These are phyloP conservation scores for Hepsetus odoe DNA, from an alignment of 2,113 vertebrate genomes.

Conservation along the genomic window DNA sequence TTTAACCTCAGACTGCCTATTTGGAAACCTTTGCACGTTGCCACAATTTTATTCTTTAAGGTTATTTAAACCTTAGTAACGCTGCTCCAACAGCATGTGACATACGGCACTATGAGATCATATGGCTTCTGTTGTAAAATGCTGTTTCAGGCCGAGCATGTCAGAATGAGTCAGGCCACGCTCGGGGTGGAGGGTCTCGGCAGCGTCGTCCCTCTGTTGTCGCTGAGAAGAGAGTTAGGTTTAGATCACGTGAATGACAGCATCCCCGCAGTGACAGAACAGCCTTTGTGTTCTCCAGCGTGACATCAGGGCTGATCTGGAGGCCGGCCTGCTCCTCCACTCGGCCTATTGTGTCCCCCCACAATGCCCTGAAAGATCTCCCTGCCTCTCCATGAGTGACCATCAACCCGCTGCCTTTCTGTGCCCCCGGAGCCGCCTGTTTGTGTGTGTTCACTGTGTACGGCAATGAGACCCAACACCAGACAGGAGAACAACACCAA, in stretches of 20 bases:
- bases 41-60: too few species aligned
- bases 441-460: slow-evolving; percentile 26
- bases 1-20: too few species aligned
- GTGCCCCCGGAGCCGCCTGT: slow-evolving; percentile 1
- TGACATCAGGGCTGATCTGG: slow-evolving; percentile 45
- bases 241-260: slow-evolving; percentile 55
- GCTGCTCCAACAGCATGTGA: not conserved
- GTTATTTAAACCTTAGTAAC: too few species aligned
- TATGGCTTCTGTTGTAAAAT: not conserved
- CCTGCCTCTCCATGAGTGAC: slow-evolving; percentile 25
- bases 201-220: slow-evolving; percentile 25
- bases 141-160: slow-evolving; percentile 6
- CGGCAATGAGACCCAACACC: slow-evolving; percentile 24
- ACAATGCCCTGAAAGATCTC: slow-evolving; percentile 61
- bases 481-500: slow-evolving; percentile 11
- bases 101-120: not conserved
- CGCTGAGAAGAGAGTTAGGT: slow-evolving; percentile 14
- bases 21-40: too few species aligned
- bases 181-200: not conserved
- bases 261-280: slow-evolving; percentile 45
- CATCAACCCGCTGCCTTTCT: slow-evolving; percentile 22
- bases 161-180: slow-evolving; percentile 13
- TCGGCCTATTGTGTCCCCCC: slow-evolving; percentile 63
- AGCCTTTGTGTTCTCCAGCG: slow-evolving; percentile 44
- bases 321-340: slow-evolving; percentile 46